These are phyloP conservation scores for Leucopsar rothschildi DNA, from an alignment of 2,113 vertebrate species.

Conservation along the genomic window DNA sequence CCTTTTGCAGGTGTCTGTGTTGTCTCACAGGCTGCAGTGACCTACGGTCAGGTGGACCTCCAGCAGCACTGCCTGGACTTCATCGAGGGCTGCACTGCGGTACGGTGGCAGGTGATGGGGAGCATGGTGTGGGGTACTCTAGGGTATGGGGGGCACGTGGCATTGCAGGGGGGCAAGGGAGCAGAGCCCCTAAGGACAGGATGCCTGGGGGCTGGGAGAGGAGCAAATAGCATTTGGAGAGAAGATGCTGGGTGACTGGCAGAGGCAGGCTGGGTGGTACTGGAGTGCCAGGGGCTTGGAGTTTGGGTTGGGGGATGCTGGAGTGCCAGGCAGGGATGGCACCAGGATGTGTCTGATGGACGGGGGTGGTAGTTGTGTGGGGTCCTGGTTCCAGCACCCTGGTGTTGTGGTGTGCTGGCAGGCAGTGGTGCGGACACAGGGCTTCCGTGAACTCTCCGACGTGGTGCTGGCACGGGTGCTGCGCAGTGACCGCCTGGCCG, in stretches of 20 bases:
- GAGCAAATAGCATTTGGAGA: neutral
- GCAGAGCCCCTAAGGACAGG: rapidly evolving
- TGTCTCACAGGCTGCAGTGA: constrained; percentile 72
- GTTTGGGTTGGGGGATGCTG: neutral
- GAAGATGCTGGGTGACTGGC: neutral
- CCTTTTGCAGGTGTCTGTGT: neutral
- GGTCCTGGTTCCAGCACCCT: rapidly evolving
- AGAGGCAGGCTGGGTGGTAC: neutral
- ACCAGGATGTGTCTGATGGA: neutral
- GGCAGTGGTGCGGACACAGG: constrained; percentile 71
- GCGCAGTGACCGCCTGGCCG: constrained; percentile 64
- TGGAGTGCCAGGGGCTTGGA: neutral
- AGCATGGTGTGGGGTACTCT: neutral
- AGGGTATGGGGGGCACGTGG: rapidly evolving
- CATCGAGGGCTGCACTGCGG: constrained; percentile 70
- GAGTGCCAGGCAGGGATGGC: neutral
- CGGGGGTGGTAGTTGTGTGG: neutral
- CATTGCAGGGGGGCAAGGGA: neutral
- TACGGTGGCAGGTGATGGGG: neutral
- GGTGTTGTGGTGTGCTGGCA: neutral
- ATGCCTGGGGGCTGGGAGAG: neutral
- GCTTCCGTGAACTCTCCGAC: constrained; percentile 76
- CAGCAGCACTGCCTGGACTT: constrained; percentile 74
- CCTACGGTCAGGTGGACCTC: constrained; percentile 71
- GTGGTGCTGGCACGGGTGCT: constrained; percentile 66